These are phyloP conservation scores for Mirza zaza DNA, from an alignment of 2,113 vertebrate species.

Conservation along the genomic window DNA sequence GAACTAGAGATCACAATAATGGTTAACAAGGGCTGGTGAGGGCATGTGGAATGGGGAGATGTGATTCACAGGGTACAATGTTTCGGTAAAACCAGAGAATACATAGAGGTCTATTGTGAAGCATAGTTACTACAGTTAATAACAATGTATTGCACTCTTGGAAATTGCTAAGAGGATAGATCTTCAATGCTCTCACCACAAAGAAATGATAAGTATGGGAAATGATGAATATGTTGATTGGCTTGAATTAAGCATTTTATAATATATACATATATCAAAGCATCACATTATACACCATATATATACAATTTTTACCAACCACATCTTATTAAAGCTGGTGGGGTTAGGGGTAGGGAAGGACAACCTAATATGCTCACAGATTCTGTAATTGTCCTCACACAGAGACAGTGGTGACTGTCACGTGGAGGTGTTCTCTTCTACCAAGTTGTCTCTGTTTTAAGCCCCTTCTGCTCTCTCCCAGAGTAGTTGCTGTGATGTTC, in stretches of 20 bases:
- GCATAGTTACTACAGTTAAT: neutral
- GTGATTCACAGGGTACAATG: neutral
- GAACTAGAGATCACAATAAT: neutral
- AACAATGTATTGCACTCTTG: neutral
- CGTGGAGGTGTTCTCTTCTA: neutral
- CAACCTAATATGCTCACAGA: neutral
- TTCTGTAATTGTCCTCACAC: neutral
- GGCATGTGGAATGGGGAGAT: neutral
- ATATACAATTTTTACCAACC: neutral
- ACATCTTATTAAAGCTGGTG: neutral
- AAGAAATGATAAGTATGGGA: neutral
- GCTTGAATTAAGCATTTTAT: neutral
- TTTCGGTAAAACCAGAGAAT: neutral
- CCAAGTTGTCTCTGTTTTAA: neutral
- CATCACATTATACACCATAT: neutral
- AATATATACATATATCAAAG: neutral
- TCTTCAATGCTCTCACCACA: neutral
- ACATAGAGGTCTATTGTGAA: neutral
- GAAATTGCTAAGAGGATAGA: neutral
- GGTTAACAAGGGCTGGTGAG: neutral
- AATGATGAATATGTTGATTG: neutral
- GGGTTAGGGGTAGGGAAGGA: fast-evolving
- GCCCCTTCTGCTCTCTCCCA: neutral
- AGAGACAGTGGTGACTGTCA: neutral
- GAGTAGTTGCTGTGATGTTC: neutral